Base-by-base conservation (phyloP, 2,797 vertebrate genomes). In the Intellagama lesueurii region DNA sequence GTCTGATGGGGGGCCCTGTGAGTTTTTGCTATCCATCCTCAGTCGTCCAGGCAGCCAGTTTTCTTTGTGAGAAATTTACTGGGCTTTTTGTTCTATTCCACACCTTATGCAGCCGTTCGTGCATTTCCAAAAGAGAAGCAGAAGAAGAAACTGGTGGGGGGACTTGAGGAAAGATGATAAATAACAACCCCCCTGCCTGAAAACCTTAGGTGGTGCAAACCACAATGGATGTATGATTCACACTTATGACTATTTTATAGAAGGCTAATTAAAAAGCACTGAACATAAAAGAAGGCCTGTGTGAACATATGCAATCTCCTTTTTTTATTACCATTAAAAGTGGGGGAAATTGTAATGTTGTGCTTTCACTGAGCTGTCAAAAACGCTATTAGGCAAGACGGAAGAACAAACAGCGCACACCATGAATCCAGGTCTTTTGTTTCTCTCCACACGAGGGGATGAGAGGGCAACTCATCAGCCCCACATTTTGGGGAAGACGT, bases 331-430 rank as follows among this genome's bases (percentile, higher is more conserved):
- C 78, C 32, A 81, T 81, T 89, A 81, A 82, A 85, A 69, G 70
- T 24, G 52, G 56, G 35, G 7, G 52, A 86, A 89, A 81, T 81
- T 75, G 80, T 89, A 81, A 81, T 89, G 64, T 30, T 52, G 69
- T 66, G 60, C 88, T 86, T 85, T 89, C 78, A 86, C 35, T 4
- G 6, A 81, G 88, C 83, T 89, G 83, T 89, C 88, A 86, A 75
- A 86, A 89, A 86, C 66, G 88, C 88, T 81, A 86, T 86, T 89
- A 81, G 56, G 69, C 78, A 89, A 47, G 83, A 76, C 40, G 78
- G 88, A 89, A 76, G 44, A 81, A 89, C 88, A 81, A 89, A 66
- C 26, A 9, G 70, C n/a, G 28, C 68, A 28, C 24, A 68, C 40
- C 64, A 35, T 60, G 69, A 70, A 47, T 75, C 26, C 24, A 24